phyloP scores from a whole-genome alignment of 2,797 vertebrate genomes.

The Choloepus didactylus region DNA sequence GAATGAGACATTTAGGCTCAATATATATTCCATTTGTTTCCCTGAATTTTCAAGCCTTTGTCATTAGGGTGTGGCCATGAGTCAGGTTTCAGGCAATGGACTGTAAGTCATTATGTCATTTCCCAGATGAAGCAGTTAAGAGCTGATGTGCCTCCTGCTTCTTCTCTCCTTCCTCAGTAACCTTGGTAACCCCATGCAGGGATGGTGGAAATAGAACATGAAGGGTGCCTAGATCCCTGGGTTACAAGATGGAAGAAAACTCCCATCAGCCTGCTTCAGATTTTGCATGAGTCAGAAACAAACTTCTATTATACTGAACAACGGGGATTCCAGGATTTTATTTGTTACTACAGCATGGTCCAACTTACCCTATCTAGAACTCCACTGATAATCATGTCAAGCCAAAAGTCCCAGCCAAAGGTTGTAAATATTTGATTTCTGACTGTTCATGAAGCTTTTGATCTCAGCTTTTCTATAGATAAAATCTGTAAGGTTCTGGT shows the following conservation, averaged over 20 bases:
- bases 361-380: background rate
- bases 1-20: background rate
- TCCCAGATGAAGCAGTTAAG: background rate
- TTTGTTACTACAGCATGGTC: background rate
- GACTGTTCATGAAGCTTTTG: background rate
- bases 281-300: background rate
- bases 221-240: background rate
- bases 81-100: background rate
- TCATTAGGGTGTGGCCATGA: background rate
- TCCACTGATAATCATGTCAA: background rate
- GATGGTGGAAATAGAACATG: background rate
- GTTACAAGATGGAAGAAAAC: background rate
- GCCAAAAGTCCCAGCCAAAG: background rate
- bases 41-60: background rate
- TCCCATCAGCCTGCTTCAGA: background rate
- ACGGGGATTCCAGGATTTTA: background rate
- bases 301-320: background rate
- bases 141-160: background rate
- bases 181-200: background rate
- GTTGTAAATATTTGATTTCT: constrained; percentile 43
- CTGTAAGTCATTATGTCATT: background rate
- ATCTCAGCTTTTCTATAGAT: background rate
- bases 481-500: constrained; percentile 18
- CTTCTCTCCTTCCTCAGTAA: background rate
- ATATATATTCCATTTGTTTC: background rate